Percentiles rank a stretch among this genome's conserved stretches.
Evolutionary conservation across 2,888 invertebrate species (phyloP).

Genomic region (Sinhomidia bicolor): DNA sequence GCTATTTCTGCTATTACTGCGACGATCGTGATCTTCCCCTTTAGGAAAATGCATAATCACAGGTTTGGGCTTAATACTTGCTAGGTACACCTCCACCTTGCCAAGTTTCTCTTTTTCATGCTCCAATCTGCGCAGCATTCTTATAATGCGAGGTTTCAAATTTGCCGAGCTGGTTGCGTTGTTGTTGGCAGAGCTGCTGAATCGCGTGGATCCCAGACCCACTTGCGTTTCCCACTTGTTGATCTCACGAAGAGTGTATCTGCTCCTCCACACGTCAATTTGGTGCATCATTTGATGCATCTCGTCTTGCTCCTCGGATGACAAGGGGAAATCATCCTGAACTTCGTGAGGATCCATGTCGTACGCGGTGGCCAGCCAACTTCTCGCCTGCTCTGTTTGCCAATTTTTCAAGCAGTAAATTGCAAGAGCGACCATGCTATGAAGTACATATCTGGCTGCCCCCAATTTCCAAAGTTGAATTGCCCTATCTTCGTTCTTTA

Average conservation of each 20-base stretch:
- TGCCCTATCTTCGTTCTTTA: slow-evolving; percentile 57
- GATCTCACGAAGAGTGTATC: slow-evolving; percentile 66
- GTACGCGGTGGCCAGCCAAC: slow-evolving; percentile 67
- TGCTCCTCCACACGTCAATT: slow-evolving; percentile 66
- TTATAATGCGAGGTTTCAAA: slow-evolving; percentile 66
- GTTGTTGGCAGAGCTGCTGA: neutral
- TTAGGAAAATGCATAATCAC: slow-evolving; percentile 71
- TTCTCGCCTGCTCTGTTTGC: slow-evolving; percentile 70
- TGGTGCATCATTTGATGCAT: slow-evolving; percentile 51
- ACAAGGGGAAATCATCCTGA: slow-evolving; percentile 53
- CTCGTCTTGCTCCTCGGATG: slow-evolving; percentile 58
- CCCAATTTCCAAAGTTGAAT: slow-evolving; percentile 75
- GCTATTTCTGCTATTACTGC: slow-evolving; percentile 32
- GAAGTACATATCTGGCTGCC: slow-evolving; percentile 69
- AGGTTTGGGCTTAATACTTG: slow-evolving; percentile 58
- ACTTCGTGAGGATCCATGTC: slow-evolving; percentile 52
- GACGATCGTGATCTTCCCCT: slow-evolving; percentile 50
- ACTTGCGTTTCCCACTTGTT: slow-evolving; percentile 68
- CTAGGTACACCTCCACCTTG: slow-evolving; percentile 50
- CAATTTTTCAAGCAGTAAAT: slow-evolving; percentile 73
- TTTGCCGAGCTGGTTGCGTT: slow-evolving; percentile 39
- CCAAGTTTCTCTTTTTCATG: slow-evolving; percentile 56
- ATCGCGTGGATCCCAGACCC: slow-evolving; percentile 48
- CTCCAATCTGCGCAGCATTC: slow-evolving; percentile 68
- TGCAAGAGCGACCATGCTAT: slow-evolving; percentile 71